Evolutionary conservation across 2,888 invertebrate species (phyloP), one percentile per base, ranked within the genome.

Genomic region (Hartigia nigra): DNA sequence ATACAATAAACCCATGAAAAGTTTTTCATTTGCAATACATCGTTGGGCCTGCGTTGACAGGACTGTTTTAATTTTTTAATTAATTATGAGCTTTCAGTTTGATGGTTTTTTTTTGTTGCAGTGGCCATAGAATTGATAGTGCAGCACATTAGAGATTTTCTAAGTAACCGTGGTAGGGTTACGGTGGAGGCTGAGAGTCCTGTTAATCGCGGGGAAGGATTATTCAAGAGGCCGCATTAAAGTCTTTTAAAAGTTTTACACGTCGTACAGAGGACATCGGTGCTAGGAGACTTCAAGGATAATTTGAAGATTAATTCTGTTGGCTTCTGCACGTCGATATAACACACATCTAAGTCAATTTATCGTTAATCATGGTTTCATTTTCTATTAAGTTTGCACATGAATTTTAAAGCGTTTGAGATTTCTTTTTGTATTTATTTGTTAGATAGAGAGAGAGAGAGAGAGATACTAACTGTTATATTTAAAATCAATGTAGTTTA

Each of bases 61-160:
- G 70, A 69, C 69, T 75, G 11, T 14, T 74, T 78, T 69, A 11
- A 11, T 76, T 81, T n/a, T 69, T 78, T 74, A 76, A 79, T 74
- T 79, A 31, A 76, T 77, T 39, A 74, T 39, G 35, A 70, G 77
- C 85, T 84, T 83, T 81, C 83, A 83, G 85, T 84, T 84, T 84
- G 81, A 69, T 78, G 75, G 75, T 83, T 76, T 74, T 78, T 76
- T 87, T 91, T 90, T 90, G 89, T 95, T 96, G 80, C 95, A 98
- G 99, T 99, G 92, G 99, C 99, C 84, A 98, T 99, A 90, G 98
- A 98, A 91, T 93, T 99, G 92, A 98, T 99, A 90, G 98, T 99
- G 76, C 98, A 98, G 92, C 98, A 98, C 92, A 98, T 99, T 91
- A 96, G 97, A 86, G 98, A 98, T 91, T 95, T 98, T 90, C 93